Base-by-base conservation (phyloP, 2,797 vertebrate species). In the Gephyroberyx darwinii region DNA sequence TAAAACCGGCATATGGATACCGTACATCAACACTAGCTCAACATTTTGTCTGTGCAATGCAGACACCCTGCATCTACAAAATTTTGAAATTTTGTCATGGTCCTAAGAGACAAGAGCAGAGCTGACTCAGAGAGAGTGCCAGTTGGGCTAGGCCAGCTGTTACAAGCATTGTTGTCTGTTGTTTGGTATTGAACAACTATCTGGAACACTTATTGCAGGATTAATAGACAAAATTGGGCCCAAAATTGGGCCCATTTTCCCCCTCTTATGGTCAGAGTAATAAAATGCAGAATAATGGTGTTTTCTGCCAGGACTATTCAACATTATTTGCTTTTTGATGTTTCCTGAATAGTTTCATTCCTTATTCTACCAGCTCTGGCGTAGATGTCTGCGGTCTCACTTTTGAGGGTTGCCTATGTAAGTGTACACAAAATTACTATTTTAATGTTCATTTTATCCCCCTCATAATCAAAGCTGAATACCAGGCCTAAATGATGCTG, bases 401-500 rank as follows among this genome's bases (percentile, higher is more conserved):
- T 55, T 41, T 77, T 16, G 62, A 54, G n/a, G n/a, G 62, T 30
- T 55, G 26, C 4, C 35, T 70, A 41, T 67, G 59, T 19, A 61
- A 57, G 55, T 59, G n/a, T 61, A 19, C 17, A 53, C 43, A 14
- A 69, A 65, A 58, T 45, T 8, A 62, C 70, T 52, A 16, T 10
- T 41, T 75, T 75, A 8, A 30, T 56, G 41, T 55, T 76, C 3
- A 45, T 22, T 65, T 58, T 60, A 37, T 71, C 30, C n/a, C 35
- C 39, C 66, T 73, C 45, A 37, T n/a, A 47, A 17, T 47, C 51
- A 60, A 73, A 74, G 17, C 26, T 61, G 8, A 64, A 58, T 69
- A 71, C 14, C 50, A 77, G 69, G 30, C 53, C 37, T 65, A 55
- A 51, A 73, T 73, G 51, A 56, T 62, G 33, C 76, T 69, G 65